Evolutionary conservation across 2,797 vertebrate genomes (phyloP).

Genomic region (Orientallactaga sibirica): DNA sequence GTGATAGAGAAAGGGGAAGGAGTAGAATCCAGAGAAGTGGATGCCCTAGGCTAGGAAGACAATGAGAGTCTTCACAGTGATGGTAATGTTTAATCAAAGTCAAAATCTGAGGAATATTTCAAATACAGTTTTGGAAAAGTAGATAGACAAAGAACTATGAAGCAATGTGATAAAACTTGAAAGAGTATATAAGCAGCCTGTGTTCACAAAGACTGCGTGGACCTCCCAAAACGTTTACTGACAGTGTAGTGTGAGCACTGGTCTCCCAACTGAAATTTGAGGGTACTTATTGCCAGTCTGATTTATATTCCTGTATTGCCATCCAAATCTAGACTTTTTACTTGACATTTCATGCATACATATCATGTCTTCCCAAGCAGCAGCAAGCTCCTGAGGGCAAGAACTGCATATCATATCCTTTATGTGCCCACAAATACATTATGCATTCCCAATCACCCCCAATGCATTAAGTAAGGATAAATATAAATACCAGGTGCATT

Average conservation of each 20-base stretch:
- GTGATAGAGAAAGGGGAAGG: neutral
- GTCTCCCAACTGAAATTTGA: constrained; percentile 56
- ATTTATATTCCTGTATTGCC: constrained; percentile 74
- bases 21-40: neutral
- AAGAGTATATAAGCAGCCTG: neutral
- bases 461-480: constrained; percentile 65
- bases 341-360: constrained; percentile 77
- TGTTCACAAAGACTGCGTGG: constrained; percentile 22
- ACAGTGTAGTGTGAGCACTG: neutral
- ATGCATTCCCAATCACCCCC: constrained; percentile 64
- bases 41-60: neutral
- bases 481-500: constrained; percentile 65
- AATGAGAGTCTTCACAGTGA: neutral
- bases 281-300: constrained; percentile 68
- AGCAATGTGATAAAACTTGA: neutral
- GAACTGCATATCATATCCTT: constrained; percentile 70
- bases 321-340: constrained; percentile 78
- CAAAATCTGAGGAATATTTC: constrained; percentile 40
- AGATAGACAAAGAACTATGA: constrained; percentile 10
- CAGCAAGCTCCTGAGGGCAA: constrained; percentile 73
- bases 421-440: constrained; percentile 73
- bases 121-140: constrained; percentile 23
- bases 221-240: neutral
- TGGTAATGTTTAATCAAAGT: constrained; percentile 32
- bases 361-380: constrained; percentile 77